These are phyloP conservation scores for Ariolimax columbianus DNA, from an alignment of 2,888 invertebrate species.

Conservation along the genomic window DNA sequence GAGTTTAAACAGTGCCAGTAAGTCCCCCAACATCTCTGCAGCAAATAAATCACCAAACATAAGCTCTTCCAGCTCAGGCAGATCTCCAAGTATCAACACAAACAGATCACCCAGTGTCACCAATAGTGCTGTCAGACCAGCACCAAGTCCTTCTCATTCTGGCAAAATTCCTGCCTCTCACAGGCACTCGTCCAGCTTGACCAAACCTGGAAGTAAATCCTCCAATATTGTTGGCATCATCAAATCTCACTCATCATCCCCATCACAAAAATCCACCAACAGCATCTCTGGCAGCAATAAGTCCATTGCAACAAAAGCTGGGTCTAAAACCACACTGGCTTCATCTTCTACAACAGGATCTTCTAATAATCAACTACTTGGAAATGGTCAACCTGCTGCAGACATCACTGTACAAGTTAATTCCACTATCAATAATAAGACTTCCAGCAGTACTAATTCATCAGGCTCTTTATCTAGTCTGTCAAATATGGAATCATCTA, in stretches of 20 bases:
- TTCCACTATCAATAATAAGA: background rate
- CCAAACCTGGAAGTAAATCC: constrained; percentile 26
- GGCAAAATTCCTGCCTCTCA: constrained; percentile 32
- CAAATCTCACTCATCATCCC: constrained; percentile 33
- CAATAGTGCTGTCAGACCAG: background rate
- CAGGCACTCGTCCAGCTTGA: constrained; percentile 13
- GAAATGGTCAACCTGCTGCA: background rate
- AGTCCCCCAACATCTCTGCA: constrained; percentile 39
- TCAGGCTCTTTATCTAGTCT: background rate
- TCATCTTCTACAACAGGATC: background rate
- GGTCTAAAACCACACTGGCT: constrained; percentile 13
- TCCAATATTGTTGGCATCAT: background rate
- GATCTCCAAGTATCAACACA: constrained; percentile 38
- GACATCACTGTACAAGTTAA: background rate
- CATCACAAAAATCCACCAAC: constrained; percentile 10
- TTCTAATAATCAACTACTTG: constrained; percentile 10
- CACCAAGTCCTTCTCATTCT: constrained; percentile 34
- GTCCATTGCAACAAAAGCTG: background rate
- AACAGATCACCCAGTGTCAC: constrained; percentile 35
- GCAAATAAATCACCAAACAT: constrained; percentile 45
- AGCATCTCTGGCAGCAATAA: constrained; percentile 28
- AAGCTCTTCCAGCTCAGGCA: constrained; percentile 31
- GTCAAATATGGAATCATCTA: background rate
- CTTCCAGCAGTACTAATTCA: background rate
- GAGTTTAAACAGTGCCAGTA: constrained; percentile 33